Evolutionary conservation across 2,888 invertebrate genomes (phyloP).

Genomic region (Amphipoea lucens): DNA sequence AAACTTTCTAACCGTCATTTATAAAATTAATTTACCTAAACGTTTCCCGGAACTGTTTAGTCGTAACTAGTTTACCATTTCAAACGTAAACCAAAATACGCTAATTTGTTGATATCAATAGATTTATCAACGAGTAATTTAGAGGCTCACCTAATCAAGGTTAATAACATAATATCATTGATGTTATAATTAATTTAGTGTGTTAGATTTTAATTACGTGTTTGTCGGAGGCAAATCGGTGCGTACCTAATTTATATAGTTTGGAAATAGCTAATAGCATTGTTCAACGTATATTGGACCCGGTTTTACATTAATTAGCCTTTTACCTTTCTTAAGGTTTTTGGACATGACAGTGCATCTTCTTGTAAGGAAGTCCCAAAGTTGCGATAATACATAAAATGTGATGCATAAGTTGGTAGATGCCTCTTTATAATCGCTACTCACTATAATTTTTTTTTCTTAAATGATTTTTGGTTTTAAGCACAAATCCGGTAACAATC

Average conservation of each 20-base stretch:
- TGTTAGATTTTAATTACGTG: conserved; percentile 17
- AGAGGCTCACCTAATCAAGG: conserved; percentile 32
- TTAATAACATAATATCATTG: conserved; percentile 22
- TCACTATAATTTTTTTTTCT: not conserved
- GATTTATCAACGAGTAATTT: conserved; percentile 30
- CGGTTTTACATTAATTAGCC: no score
- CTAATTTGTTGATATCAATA: conserved; percentile 28
- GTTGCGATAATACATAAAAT: not conserved
- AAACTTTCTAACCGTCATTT: not conserved
- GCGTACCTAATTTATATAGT: not conserved
- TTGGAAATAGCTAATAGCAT: not conserved
- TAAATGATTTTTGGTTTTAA: not conserved
- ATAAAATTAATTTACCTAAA: conserved; percentile 14
- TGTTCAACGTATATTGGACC: not conserved
- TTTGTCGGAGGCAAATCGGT: conserved; percentile 1
- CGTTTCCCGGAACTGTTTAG: not conserved
- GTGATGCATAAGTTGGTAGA: not conserved
- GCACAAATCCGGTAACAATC: no score
- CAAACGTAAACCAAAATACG: conserved; percentile 19
- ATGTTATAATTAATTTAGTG: conserved; percentile 17
- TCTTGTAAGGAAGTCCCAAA: no score
- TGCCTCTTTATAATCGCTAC: not conserved
- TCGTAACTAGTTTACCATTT: not conserved
- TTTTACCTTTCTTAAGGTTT: no score
- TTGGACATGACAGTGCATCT: not conserved